Evolutionary conservation across 1,140 invertebrate species (phyloP).

Genomic region (Sinonovacula constricta): DNA sequence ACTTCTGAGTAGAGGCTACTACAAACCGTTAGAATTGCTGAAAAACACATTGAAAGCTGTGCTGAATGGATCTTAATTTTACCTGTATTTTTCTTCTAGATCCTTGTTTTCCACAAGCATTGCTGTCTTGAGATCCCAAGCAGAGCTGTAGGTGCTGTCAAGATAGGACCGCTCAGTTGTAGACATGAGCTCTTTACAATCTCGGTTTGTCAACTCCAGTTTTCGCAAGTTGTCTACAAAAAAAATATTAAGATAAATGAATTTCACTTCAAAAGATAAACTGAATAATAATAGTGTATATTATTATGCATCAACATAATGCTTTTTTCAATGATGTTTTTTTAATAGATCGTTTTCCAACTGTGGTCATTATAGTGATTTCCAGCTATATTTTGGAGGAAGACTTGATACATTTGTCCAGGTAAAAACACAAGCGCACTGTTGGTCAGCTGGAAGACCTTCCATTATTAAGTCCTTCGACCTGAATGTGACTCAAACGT

Average conservation of each 20-base stretch:
- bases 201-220: constrained; percentile 43
- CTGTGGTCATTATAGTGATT: background rate
- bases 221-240: constrained; percentile 52
- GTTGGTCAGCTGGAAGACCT: too few species aligned
- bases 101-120: constrained; percentile 43
- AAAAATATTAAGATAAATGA: background rate
- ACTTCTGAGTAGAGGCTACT: too few species aligned
- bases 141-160: constrained; percentile 16
- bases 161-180: constrained; percentile 41
- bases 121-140: constrained; percentile 43
- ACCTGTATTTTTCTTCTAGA: constrained; percentile 50
- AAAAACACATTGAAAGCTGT: too few species aligned
- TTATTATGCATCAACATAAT: background rate
- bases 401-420: background rate
- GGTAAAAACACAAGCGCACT: too few species aligned
- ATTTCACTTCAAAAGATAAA: background rate
- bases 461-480: too few species aligned
- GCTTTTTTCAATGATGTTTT: background rate
- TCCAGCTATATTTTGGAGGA: background rate
- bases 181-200: constrained; percentile 43
- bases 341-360: background rate
- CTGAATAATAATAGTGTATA: background rate
- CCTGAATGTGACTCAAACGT: too few species aligned
- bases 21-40: too few species aligned
- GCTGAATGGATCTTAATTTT: too few species aligned